Conservation (phyloP, 2,888 invertebrate species). For the Morpho helenor region DNA sequence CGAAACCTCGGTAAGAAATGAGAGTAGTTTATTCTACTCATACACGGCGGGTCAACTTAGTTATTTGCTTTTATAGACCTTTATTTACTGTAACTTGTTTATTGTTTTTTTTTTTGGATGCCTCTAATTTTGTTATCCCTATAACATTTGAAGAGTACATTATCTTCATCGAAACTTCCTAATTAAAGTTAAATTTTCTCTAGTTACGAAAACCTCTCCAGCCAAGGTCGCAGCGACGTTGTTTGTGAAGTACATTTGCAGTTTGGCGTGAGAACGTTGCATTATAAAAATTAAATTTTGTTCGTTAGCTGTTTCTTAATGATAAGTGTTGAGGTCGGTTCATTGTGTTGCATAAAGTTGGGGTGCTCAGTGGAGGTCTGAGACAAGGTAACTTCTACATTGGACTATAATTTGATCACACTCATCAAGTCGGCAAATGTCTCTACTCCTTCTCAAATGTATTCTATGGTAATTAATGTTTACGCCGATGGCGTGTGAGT, state of each 20-base stretch:
- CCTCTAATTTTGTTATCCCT: neutral
- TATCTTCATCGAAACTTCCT: conserved; percentile 17
- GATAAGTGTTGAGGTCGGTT: conserved; percentile 60
- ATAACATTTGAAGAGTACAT: neutral
- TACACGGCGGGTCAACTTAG: too few relatives aligned
- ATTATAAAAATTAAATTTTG: conserved; percentile 56
- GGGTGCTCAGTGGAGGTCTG: conserved; percentile 47
- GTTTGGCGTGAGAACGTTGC: conserved; percentile 61
- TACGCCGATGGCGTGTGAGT: conserved; percentile 52
- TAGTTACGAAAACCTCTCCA: conserved; percentile 24
- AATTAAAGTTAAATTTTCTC: conserved; percentile 45
- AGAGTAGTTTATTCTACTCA: too few relatives aligned
- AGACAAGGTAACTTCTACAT: conserved; percentile 64
- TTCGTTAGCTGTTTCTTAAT: conserved; percentile 54
- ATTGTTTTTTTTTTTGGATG: too few relatives aligned
- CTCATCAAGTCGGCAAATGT: conserved; percentile 2
- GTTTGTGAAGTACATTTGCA: conserved; percentile 40
- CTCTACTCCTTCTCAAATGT: conserved; percentile 5
- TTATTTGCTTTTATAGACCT: too few relatives aligned
- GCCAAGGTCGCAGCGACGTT: conserved; percentile 45
- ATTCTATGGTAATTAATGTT: conserved; percentile 53
- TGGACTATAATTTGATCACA: conserved; percentile 28
- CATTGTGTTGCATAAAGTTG: conserved; percentile 51
- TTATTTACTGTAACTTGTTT: too few relatives aligned
- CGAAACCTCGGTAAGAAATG: too few relatives aligned